Evolutionary conservation across 2,888 invertebrate species (phyloP).

Genomic region (Athrips mouffetella): DNA sequence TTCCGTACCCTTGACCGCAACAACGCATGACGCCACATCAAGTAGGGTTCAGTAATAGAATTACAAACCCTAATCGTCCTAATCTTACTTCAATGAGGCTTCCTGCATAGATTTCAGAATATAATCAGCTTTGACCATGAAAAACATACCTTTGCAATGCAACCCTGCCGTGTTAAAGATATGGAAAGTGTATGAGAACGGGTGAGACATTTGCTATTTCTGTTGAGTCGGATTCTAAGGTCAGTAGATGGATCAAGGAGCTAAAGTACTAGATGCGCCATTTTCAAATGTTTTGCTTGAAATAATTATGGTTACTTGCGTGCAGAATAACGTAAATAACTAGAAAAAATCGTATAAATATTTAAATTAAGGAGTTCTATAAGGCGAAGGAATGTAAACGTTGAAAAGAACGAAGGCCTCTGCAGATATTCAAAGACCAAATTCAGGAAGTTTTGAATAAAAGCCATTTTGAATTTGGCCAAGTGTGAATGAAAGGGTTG

Average conservation of each 20-base stretch:
- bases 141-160: conserved; percentile 30
- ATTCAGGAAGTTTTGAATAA: too few relatives aligned
- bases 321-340: not conserved
- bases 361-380: not conserved
- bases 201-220: conserved; percentile 31
- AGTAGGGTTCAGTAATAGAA: conserved; percentile 38
- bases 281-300: conserved; percentile 5
- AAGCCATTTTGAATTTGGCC: too few relatives aligned
- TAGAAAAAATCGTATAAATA: not conserved
- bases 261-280: conserved; percentile 28
- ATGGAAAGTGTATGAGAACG: conserved; percentile 22
- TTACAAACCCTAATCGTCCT: conserved; percentile 48
- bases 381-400: not conserved
- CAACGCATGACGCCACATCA: conserved; percentile 17
- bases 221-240: conserved; percentile 40
- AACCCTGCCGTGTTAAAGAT: conserved; percentile 32
- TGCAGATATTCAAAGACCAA: not conserved
- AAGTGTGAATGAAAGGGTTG: too few relatives aligned
- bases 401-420: too few relatives aligned
- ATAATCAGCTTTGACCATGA: conserved; percentile 35
- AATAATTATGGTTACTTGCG: not conserved
- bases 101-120: conserved; percentile 38
- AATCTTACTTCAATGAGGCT: conserved; percentile 47
- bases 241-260: conserved; percentile 29
- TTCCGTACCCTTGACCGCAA: conserved; percentile 14